These are phyloP conservation scores for Equus quagga DNA, from an alignment of 2,113 vertebrate species.

Conservation along the genomic window DNA sequence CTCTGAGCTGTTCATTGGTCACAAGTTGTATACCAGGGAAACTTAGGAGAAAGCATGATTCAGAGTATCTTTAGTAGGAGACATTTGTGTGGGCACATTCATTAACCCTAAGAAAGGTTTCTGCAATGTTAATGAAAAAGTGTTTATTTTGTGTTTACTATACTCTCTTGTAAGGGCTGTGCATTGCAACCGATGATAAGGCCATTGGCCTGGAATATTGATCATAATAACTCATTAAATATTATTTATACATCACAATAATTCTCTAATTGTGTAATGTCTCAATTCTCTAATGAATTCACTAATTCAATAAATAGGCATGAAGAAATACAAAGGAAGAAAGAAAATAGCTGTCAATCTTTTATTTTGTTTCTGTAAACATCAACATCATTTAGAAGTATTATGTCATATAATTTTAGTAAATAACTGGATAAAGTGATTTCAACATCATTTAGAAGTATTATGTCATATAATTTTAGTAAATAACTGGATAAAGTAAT, in stretches of 20 bases:
- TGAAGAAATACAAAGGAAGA: neutral
- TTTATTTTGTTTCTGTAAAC: neutral
- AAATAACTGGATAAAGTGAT: neutral
- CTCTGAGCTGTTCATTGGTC: neutral
- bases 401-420: neutral
- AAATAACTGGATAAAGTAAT: neutral
- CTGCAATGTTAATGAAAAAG: neutral
- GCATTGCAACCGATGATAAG: neutral
- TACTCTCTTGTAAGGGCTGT: neutral
- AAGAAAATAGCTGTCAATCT: neutral
- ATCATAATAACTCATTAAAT: neutral
- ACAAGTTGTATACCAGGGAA: neutral
- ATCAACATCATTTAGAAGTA: neutral
- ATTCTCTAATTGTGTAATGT: neutral
- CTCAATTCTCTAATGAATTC: too few relatives aligned
- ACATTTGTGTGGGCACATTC: neutral
- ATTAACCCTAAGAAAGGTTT: neutral
- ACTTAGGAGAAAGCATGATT: neutral
- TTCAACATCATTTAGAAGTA: neutral
- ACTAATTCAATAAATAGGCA: neutral
- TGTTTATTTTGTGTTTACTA: neutral
- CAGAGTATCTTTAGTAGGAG: neutral
- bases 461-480: neutral
- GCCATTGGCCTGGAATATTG: neutral
- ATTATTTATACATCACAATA: neutral